Conservation (phyloP, 2,888 invertebrate species). For the Brachypterus glaber region DNA sequence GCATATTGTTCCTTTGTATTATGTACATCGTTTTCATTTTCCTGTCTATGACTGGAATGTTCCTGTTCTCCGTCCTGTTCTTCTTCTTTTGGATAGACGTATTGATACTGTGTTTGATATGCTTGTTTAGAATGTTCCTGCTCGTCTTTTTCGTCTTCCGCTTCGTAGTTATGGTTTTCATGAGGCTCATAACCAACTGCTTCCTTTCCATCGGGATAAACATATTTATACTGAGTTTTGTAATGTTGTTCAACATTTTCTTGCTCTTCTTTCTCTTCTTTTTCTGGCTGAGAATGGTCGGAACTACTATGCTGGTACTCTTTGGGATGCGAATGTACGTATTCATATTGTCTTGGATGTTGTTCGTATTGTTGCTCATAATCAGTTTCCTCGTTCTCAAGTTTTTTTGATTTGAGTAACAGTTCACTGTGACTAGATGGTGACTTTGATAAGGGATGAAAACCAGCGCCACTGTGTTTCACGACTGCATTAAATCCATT, state of each 20-base stretch:
- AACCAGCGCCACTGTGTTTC: slow-evolving; percentile 44
- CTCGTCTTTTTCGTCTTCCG: slow-evolving; percentile 4
- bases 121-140: slow-evolving; percentile 2
- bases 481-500: slow-evolving; percentile 50
- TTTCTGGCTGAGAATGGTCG: too few species aligned
- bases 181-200: too few species aligned
- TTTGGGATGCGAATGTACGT: slow-evolving; percentile 15
- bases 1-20: slow-evolving; percentile 16
- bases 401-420: slow-evolving; percentile 16
- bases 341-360: slow-evolving; percentile 10
- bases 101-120: slow-evolving; percentile 10
- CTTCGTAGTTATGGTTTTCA: too few species aligned
- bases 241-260: too few species aligned
- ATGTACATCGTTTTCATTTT: slow-evolving; percentile 11
- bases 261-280: too few species aligned
- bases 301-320: too few species aligned
- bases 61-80: slow-evolving; percentile 11
- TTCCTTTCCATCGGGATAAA: too few species aligned
- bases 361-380: slow-evolving; percentile 3
- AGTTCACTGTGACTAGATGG: slow-evolving; percentile 27
- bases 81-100: slow-evolving; percentile 14
- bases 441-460: slow-evolving; percentile 29
- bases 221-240: too few species aligned
- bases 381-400: slow-evolving; percentile 5
- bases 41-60: slow-evolving; percentile 9